Evolutionary conservation across 2,888 invertebrate species (phyloP).

Genomic region (Stictocephala bisonia): DNA sequence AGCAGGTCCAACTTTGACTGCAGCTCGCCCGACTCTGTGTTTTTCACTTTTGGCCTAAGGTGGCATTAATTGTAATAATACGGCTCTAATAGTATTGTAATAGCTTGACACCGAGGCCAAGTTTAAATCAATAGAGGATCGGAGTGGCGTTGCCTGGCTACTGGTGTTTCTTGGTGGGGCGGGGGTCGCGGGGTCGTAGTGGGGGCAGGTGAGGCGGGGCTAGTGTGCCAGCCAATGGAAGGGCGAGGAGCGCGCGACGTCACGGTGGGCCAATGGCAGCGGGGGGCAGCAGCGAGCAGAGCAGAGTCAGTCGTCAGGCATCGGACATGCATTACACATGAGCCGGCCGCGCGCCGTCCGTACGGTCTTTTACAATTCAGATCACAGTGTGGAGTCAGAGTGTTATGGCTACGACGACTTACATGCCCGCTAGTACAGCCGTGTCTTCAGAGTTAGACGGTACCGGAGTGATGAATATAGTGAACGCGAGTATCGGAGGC

Average conservation of each 20-base stretch:
- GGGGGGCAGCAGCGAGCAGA: constrained; percentile 65
- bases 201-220: constrained; percentile 56
- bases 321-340: constrained; percentile 73
- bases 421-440: constrained; percentile 83
- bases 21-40: constrained; percentile 19
- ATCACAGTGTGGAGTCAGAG: constrained; percentile 57
- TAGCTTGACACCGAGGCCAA: constrained; percentile 44
- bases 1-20: constrained; percentile 29
- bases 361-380: constrained; percentile 59
- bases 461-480: constrained; percentile 66
- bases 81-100: constrained; percentile 46
- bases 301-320: constrained; percentile 58
- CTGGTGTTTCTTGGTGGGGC: constrained; percentile 24
- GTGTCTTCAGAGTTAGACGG: constrained; percentile 82
- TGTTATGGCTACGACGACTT: constrained; percentile 94
- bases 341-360: constrained; percentile 62
- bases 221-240: constrained; percentile 51
- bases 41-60: constrained; percentile 40
- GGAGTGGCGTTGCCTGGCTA: constrained; percentile 52
- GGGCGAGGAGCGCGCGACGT: constrained; percentile 54
- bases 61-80: constrained; percentile 48
- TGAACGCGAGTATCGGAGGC: constrained; percentile 61
- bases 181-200: constrained; percentile 47
- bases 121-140: constrained; percentile 48
- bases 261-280: constrained; percentile 62